phyloP scores from a whole-genome alignment of 2,113 vertebrate species.

The Phalacrocorax brasilianus region DNA sequence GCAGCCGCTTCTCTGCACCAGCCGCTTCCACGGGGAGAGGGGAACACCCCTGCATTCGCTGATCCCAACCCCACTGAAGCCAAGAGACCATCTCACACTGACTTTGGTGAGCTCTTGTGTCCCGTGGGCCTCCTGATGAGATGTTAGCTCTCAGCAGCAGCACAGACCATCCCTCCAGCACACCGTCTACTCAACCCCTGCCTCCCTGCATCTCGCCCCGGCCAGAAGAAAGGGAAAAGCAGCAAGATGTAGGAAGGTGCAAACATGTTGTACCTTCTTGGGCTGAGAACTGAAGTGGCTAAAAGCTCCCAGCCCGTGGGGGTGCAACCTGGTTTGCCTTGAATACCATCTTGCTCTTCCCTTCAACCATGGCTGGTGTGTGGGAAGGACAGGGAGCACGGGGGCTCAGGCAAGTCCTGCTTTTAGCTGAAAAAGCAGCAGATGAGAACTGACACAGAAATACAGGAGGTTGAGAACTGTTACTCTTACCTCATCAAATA shows the following conservation, averaged over 20 bases:
- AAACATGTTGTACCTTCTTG: background rate
- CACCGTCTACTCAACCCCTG: background rate
- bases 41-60: background rate
- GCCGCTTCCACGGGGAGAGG: accelerated
- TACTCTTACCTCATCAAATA: constrained; percentile 89
- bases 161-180: background rate
- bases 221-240: background rate
- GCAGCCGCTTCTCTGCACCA: background rate
- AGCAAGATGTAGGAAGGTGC: background rate
- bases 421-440: background rate
- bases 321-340: background rate
- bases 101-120: background rate
- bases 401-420: background rate
- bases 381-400: background rate
- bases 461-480: background rate
- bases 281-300: background rate
- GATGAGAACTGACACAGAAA: background rate
- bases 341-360: background rate
- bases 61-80: background rate
- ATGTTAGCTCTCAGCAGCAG: background rate
- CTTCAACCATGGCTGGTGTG: background rate
- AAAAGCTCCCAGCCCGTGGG: background rate
- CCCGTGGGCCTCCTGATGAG: background rate
- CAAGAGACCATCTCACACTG: background rate
- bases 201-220: background rate